These are phyloP conservation scores for Pristionchus entomophagus DNA, from an alignment of 2,888 invertebrate genomes.

Conservation along the genomic window DNA sequence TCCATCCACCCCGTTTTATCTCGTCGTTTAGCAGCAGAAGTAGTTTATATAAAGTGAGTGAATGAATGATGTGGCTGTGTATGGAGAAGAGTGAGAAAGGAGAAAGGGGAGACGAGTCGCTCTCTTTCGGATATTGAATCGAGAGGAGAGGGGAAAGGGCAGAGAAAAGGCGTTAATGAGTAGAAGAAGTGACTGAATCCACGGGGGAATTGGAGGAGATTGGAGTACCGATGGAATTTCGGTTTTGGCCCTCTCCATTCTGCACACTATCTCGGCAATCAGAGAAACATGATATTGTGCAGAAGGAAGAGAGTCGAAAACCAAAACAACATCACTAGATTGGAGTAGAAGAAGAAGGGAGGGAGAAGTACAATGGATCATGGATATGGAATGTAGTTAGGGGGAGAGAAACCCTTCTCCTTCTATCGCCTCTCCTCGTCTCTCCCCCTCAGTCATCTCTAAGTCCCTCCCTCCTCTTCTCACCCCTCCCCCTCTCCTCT, in stretches of 20 bases:
- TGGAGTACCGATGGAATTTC: too few species aligned
- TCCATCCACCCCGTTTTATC: conserved; percentile 31
- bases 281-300: too few species aligned
- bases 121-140: conserved; percentile 33
- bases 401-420: neutral
- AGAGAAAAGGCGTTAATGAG: conserved; percentile 32
- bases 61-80: neutral
- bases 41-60: conserved; percentile 36
- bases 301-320: too few species aligned
- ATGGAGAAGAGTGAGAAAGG: neutral
- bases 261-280: too few species aligned
- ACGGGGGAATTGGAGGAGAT: conserved; percentile 25
- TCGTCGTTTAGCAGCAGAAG: neutral
- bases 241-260: too few species aligned
- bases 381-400: conserved; percentile 37
- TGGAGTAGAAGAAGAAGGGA: conserved; percentile 32
- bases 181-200: conserved; percentile 31
- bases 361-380: conserved; percentile 32
- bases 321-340: too few species aligned
- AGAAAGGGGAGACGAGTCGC: conserved; percentile 20
- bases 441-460: conserved; percentile 34
- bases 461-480: conserved; percentile 32
- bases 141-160: conserved; percentile 21
- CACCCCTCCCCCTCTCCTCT: neutral
- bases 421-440: neutral